phyloP scores from a whole-genome alignment of 2,113 vertebrate species.

The Rhineura floridana region DNA sequence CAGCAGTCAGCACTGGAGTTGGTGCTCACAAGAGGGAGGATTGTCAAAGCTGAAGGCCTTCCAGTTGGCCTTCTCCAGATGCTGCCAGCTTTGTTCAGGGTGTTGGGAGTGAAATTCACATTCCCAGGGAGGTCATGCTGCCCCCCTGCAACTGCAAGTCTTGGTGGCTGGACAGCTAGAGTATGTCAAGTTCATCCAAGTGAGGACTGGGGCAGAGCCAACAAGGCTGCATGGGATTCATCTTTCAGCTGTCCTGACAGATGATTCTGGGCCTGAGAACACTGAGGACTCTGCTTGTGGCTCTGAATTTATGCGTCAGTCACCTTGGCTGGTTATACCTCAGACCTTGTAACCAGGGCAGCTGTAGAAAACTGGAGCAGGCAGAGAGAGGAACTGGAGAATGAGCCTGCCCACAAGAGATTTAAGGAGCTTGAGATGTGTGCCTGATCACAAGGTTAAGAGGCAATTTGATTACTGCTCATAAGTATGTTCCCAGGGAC shows the following conservation, averaged over 20 bases:
- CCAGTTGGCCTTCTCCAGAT: not conserved
- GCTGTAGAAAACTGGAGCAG: constrained; percentile 14
- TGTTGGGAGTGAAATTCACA: too few species aligned
- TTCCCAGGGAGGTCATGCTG: not conserved
- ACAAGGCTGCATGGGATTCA: not conserved
- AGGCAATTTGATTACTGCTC: not conserved
- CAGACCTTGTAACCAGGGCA: constrained; percentile 3
- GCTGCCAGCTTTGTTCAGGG: not conserved
- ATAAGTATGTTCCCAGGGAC: not conserved
- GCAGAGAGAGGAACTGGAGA: not conserved
- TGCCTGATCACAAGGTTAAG: constrained; percentile 10
- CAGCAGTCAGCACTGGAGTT: not conserved
- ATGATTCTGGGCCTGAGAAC: not conserved
- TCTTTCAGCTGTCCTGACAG: not conserved
- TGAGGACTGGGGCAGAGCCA: not conserved
- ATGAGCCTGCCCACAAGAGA: not conserved
- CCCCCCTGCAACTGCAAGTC: too few species aligned
- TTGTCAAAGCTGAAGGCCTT: not conserved
- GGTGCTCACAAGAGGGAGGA: not conserved
- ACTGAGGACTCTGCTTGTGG: not conserved
- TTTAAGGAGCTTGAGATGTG: constrained; percentile 9
- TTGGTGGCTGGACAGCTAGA: not conserved
- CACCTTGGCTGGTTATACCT: not conserved
- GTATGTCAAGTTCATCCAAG: not conserved
- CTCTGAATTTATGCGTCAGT: not conserved